Evolutionary conservation across 2,888 invertebrate species (phyloP).

Genomic region (Polylopha cassiicola): DNA sequence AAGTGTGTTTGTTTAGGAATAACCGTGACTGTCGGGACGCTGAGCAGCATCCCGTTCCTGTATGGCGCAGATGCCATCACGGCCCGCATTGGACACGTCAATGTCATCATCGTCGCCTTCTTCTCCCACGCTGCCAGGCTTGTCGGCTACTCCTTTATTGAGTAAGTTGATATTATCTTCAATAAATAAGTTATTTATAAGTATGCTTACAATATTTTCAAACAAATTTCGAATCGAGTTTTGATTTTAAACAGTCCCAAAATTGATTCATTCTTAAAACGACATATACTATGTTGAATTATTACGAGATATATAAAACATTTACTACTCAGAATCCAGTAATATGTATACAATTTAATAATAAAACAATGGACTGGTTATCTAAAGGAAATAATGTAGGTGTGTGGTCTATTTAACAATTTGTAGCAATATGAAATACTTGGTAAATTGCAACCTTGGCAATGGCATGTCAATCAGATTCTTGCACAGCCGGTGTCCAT

Average conservation of each 20-base stretch:
- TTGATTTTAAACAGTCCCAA: no score
- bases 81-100: constrained; percentile 87
- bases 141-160: constrained; percentile 90
- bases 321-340: constrained; percentile 23
- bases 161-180: constrained; percentile 74
- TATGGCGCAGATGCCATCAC: constrained; percentile 91
- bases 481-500: constrained; percentile 3
- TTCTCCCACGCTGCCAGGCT: constrained; percentile 89
- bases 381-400: constrained; percentile 25
- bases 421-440: constrained; percentile 20
- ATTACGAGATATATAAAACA: constrained; percentile 7
- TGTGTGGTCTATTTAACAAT: constrained; percentile 21
- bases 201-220: no score
- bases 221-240: no score
- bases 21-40: constrained; percentile 89
- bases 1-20: constrained; percentile 75
- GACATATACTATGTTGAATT: constrained; percentile 1
- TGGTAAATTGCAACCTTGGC: constrained; percentile 31
- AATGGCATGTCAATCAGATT: constrained; percentile 30
- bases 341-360: constrained; percentile 13
- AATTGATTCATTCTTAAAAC: no score
- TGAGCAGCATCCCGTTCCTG: constrained; percentile 90
- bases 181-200: not conserved
- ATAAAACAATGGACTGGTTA: constrained; percentile 20
- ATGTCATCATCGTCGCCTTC: constrained; percentile 89